phyloP scores from a whole-genome alignment of 2,888 invertebrate genomes.

The Pristionchus fissidentatus region DNA sequence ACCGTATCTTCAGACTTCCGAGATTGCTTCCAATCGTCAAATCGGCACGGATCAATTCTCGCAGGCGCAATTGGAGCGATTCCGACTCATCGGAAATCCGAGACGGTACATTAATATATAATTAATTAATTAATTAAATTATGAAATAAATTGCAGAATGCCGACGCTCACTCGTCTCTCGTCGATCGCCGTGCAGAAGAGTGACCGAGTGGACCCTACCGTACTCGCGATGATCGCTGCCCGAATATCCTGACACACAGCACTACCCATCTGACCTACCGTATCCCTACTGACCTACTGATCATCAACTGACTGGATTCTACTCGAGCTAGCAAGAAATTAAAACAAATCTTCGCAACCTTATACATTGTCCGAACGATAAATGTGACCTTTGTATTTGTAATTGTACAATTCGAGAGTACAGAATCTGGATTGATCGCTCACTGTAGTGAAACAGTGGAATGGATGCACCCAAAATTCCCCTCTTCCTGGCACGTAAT shows the following conservation, averaged over 20 bases:
- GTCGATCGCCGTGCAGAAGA: slow-evolving; percentile 8
- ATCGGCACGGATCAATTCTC: neutral
- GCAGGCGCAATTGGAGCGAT: neutral
- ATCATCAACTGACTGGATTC: too few species aligned
- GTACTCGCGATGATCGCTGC: too few species aligned
- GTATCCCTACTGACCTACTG: too few species aligned
- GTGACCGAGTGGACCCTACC: neutral
- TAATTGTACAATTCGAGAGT: neutral
- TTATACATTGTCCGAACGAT: neutral
- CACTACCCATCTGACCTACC: too few species aligned
- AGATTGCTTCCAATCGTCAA: neutral
- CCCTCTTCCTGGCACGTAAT: too few species aligned
- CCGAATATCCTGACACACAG: too few species aligned
- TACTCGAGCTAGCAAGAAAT: too few species aligned
- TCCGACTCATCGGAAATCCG: slow-evolving; percentile 15
- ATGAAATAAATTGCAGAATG: neutral
- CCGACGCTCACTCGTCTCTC: slow-evolving; percentile 3
- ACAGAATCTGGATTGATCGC: too few species aligned
- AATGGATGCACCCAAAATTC: too few species aligned
- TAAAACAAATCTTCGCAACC: too few species aligned
- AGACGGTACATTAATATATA: neutral
- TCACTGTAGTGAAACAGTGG: too few species aligned
- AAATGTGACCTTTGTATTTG: neutral
- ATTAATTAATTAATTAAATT: neutral
- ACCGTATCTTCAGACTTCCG: neutral